Evolutionary conservation across 2,888 invertebrate species (phyloP).

Genomic region (Drosophila neutralis): DNA sequence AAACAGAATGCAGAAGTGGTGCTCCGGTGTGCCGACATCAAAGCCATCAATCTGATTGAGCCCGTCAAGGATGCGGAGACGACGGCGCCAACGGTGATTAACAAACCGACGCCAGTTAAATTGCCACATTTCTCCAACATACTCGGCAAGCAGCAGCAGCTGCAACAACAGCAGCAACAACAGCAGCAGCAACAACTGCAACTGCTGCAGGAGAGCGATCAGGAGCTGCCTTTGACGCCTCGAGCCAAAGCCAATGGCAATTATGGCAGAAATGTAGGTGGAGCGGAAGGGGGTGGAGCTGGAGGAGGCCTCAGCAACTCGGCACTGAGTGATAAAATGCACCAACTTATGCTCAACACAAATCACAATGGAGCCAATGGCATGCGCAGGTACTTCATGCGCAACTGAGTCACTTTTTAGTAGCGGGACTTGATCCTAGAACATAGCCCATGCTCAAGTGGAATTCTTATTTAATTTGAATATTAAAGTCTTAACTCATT

Average conservation of each 20-base stretch:
- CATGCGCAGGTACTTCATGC: slow-evolving; percentile 42
- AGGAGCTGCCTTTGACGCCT: slow-evolving; percentile 42
- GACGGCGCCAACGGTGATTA: slow-evolving; percentile 82
- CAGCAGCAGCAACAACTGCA: slow-evolving; percentile 37
- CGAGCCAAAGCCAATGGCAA: slow-evolving; percentile 40
- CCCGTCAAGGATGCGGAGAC: slow-evolving; percentile 85
- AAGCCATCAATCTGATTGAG: slow-evolving; percentile 91
- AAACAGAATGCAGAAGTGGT: slow-evolving; percentile 87
- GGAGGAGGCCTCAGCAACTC: slow-evolving; percentile 49
- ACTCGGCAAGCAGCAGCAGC: slow-evolving; percentile 68
- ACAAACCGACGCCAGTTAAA: slow-evolving; percentile 84
- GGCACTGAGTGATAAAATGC: slow-evolving; percentile 79
- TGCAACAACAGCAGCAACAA: slow-evolving; percentile 37
- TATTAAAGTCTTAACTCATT: not conserved
- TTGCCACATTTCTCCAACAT: slow-evolving; percentile 82
- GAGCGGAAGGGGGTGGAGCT: slow-evolving; percentile 12
- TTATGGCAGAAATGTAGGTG: slow-evolving; percentile 22
- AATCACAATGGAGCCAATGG: slow-evolving; percentile 68
- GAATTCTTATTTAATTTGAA: not conserved
- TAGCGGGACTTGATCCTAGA: not conserved
- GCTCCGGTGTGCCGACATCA: slow-evolving; percentile 87
- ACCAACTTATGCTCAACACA: slow-evolving; percentile 80
- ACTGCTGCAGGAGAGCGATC: slow-evolving; percentile 44
- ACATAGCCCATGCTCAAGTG: not conserved
- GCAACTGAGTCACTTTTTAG: not conserved